Percentiles rank a stretch among this genome's conserved stretches.
phyloP scores from a whole-genome alignment of 2,888 invertebrate species.

The Pachymerium ferrugineum region DNA sequence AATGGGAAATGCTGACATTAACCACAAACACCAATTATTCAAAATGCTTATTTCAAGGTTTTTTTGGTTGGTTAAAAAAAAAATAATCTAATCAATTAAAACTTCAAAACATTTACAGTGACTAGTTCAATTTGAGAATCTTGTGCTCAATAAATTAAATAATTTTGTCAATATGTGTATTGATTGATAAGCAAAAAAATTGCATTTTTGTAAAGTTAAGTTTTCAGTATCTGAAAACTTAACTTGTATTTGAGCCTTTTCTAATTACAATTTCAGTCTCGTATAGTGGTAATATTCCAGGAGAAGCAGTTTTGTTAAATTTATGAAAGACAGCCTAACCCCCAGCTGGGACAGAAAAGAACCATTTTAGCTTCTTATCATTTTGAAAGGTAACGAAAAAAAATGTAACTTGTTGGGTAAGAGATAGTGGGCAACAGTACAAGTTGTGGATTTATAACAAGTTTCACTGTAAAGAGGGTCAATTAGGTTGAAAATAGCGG shows the following conservation, averaged over 20 bases:
- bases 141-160: too few relatives aligned
- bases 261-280: background rate
- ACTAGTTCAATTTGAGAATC: too few relatives aligned
- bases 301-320: too few relatives aligned
- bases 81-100: too few relatives aligned
- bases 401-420: background rate
- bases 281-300: background rate
- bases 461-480: background rate
- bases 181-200: too few relatives aligned
- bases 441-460: slow-evolving; percentile 2
- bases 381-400: background rate
- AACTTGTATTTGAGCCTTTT: background rate
- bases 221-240: too few relatives aligned
- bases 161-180: too few relatives aligned
- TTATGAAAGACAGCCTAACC: background rate
- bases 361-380: background rate
- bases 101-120: too few relatives aligned
- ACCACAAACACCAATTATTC: background rate
- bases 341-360: background rate
- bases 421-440: background rate
- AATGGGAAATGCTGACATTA: background rate
- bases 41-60: background rate
- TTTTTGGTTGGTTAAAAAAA: too few relatives aligned
- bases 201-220: too few relatives aligned
- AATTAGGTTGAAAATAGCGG: background rate